phyloP scores from a whole-genome alignment of 2,797 vertebrate species.

The Xerus rutilus region DNA sequence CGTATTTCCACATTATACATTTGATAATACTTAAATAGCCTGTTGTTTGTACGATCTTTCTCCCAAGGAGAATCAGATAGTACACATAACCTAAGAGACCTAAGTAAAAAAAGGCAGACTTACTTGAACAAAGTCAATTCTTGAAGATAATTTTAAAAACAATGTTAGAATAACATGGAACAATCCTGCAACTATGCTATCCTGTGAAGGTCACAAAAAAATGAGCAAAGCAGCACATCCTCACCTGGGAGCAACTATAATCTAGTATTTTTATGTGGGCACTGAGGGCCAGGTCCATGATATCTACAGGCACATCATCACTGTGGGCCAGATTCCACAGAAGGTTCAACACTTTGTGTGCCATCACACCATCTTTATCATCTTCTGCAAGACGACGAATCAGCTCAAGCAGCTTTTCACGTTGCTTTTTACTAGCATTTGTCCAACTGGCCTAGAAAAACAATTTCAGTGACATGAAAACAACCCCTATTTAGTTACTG shows the following conservation, averaged over 20 bases:
- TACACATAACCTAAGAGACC: conserved; percentile 19
- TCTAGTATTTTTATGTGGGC: conserved; percentile 99
- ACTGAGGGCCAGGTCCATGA: conserved; percentile 99
- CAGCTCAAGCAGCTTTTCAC: conserved; percentile 97
- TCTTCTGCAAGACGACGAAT: conserved; percentile 99
- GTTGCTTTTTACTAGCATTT: conserved; percentile 99
- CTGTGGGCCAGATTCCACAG: conserved; percentile 99
- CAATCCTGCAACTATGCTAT: conserved; percentile 10
- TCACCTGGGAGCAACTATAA: conserved; percentile 99
- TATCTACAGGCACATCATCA: conserved; percentile 99
- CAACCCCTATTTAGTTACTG: background rate
- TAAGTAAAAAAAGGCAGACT: background rate
- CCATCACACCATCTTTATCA: conserved; percentile 99
- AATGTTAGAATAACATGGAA: background rate
- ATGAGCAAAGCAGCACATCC: conserved; percentile 16
- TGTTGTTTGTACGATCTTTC: background rate
- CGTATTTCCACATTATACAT: background rate
- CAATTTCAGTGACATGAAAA: conserved; percentile 39
- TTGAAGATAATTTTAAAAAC: conserved; percentile 39
- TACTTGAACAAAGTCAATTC: conserved; percentile 25
- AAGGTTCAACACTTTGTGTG: conserved; percentile 99
- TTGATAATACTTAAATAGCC: conserved; percentile 9
- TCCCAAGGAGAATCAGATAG: conserved; percentile 14
- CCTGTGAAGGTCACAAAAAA: background rate
- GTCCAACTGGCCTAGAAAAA: conserved; percentile 97